A percentile compares a stretch with the other conserved stretches of the same genome.
Conservation (phyloP, 2,797 vertebrate species). For the Microctenopoma lineatum region DNA sequence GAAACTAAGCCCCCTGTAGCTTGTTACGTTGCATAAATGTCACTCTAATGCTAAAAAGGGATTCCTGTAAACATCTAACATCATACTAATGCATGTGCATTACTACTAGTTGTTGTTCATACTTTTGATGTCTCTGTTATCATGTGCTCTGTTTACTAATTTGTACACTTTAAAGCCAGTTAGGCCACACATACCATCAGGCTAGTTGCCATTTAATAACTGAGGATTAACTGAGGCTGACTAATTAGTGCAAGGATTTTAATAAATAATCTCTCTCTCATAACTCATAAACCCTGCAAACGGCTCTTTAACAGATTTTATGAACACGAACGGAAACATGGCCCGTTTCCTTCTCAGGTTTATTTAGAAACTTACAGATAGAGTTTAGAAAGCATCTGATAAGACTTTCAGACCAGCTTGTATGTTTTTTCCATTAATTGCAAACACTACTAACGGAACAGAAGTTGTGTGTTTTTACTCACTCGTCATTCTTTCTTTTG, state of each 20-base stretch:
- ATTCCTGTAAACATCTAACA: no score
- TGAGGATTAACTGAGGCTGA: not conserved
- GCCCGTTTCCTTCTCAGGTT: not conserved
- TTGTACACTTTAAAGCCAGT: not conserved
- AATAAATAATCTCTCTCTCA: not conserved
- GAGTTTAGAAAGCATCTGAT: not conserved
- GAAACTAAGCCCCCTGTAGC: no score
- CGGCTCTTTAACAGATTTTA: not conserved
- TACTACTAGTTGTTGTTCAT: not conserved
- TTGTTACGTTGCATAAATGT: no score
- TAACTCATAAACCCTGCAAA: not conserved
- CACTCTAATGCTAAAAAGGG: no score
- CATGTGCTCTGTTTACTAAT: not conserved
- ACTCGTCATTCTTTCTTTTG: not conserved
- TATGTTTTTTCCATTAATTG: not conserved
- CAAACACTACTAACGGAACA: not conserved
- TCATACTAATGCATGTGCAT: not conserved
- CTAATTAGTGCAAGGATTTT: not conserved
- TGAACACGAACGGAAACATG: not conserved
- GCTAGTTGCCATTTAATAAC: not conserved
- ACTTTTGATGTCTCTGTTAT: not conserved
- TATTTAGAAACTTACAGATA: not conserved
- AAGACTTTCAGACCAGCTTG: not conserved
- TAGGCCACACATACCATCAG: no score
- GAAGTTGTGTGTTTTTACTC: not conserved